These are phyloP conservation scores for Drosophila erecta DNA, from an alignment of 1,140 invertebrate genomes.

Conservation along the genomic window DNA sequence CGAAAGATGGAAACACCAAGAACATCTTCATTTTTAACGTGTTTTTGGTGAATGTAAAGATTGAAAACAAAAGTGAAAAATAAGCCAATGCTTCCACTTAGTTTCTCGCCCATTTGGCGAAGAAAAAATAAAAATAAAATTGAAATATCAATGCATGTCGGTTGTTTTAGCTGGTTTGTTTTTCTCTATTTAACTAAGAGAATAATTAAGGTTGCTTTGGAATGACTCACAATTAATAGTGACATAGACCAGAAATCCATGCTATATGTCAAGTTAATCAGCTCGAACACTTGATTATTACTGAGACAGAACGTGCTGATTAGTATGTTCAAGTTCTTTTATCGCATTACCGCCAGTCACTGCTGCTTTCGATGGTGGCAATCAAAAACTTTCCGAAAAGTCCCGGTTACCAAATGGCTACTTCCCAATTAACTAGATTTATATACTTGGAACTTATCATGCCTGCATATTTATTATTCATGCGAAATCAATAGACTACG, in stretches of 20 bases:
- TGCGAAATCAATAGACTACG: slow-evolving; percentile 3
- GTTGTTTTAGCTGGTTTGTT: no score
- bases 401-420: slow-evolving; percentile 32
- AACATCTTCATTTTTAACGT: slow-evolving; percentile 69
- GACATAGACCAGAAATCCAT: neutral
- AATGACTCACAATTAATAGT: slow-evolving; percentile 8
- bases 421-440: slow-evolving; percentile 34
- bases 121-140: slow-evolving; percentile 44
- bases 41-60: slow-evolving; percentile 58
- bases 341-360: slow-evolving; percentile 33
- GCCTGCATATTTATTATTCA: slow-evolving; percentile 33
- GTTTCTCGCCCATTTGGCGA: neutral
- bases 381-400: slow-evolving; percentile 35
- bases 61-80: slow-evolving; percentile 32
- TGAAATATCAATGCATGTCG: slow-evolving; percentile 1
- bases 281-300: slow-evolving; percentile 12
- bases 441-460: slow-evolving; percentile 8
- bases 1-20: slow-evolving; percentile 31
- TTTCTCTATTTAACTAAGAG: neutral
- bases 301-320: slow-evolving; percentile 10
- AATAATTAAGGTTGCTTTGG: neutral
- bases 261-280: slow-evolving; percentile 25
- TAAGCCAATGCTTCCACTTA: neutral
- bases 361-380: slow-evolving; percentile 15
- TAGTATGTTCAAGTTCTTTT: slow-evolving; percentile 12